Conservation (phyloP, 2,797 vertebrate species). For the Gallirallus australis region DNA sequence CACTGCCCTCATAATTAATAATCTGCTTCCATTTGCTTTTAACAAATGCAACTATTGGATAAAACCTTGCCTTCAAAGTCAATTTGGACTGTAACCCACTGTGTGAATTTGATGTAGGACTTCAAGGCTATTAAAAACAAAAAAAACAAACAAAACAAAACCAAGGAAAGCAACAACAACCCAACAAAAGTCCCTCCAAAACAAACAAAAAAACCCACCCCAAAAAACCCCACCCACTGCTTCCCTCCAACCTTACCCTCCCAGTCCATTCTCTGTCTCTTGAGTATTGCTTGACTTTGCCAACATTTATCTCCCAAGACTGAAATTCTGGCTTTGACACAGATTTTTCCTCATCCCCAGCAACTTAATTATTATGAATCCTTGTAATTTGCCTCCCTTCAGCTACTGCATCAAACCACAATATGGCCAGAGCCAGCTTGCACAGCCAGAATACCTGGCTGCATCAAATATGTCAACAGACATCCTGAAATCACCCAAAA, state of each 20-base stretch:
- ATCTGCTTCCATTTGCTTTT: slow-evolving; percentile 1
- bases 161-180: not conserved
- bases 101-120: not conserved
- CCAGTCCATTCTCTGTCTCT: not conserved
- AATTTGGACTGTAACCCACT: not conserved
- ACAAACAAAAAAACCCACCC: not conserved
- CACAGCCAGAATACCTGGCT: not conserved
- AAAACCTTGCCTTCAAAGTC: slow-evolving; percentile 8
- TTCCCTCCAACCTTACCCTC: too few relatives aligned
- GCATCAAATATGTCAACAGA: not conserved
- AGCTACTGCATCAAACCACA: slow-evolving; percentile 32
- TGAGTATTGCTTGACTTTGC: not conserved
- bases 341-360: slow-evolving; percentile 18
- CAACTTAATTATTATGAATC: slow-evolving; percentile 52
- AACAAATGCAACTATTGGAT: not conserved
- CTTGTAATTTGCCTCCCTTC: slow-evolving; percentile 27
- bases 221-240: accelerated
- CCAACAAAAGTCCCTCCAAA: too few relatives aligned
- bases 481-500: not conserved
- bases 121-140: not conserved
- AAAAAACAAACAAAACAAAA: not conserved
- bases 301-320: slow-evolving; percentile 42
- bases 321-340: slow-evolving; percentile 46
- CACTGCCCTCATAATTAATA: not conserved
- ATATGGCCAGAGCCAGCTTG: not conserved